Base-by-base conservation (phyloP, 2,113 vertebrate species). In the Macrotis lagotis region DNA sequence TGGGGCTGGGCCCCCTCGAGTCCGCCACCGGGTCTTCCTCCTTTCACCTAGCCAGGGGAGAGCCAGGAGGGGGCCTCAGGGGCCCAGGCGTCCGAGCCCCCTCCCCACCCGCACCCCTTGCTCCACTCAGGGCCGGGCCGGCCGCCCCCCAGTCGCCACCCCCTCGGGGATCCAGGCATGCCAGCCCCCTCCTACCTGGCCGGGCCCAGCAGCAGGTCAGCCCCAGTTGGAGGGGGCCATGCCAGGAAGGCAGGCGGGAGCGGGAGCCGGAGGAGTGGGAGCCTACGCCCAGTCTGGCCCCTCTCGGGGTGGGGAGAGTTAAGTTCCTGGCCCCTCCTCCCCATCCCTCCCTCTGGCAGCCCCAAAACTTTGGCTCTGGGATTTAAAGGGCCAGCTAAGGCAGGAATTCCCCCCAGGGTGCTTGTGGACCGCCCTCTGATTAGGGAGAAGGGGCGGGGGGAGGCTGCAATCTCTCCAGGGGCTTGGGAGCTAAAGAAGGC, bases 141-240 rank as follows among this genome's bases (percentile, higher is more conserved):
- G 28, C 96, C 14, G 96, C n/a, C 59, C 94, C 19, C 94, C 95
- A 51, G 97, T 96, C 6, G 95, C 96, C 2, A 96, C 96, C n/a
- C 97, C 97, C 66, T 97, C 96, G 44, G 95, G 96, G 49, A 95
- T 93, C 48, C 97, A 96, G 25, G 96, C 96, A 0, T 26, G 93
- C 14, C 94, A 97, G 90, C 96, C 96, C 37, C 66, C 4, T 7
- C 66, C 37, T 74, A 74, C 66, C 66, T 74, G 66, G 59, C 0
- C 94, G 96, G 0, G 92, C 91, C 66, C 97, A 97, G 95, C 96
- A 95, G 49, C 49, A 48, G 90, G 11, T 44, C 24, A 11, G 31
- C 48, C 51, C 47, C 47, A 50, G 50, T 8, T 47, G 50, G 90
- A 9, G 8, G 47, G n/a, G 25, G 0, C 19, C 22, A 74, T 44